These are phyloP conservation scores for Poeciliopsis infans DNA, from an alignment of 2,797 vertebrate genomes.

Conservation along the genomic window DNA sequence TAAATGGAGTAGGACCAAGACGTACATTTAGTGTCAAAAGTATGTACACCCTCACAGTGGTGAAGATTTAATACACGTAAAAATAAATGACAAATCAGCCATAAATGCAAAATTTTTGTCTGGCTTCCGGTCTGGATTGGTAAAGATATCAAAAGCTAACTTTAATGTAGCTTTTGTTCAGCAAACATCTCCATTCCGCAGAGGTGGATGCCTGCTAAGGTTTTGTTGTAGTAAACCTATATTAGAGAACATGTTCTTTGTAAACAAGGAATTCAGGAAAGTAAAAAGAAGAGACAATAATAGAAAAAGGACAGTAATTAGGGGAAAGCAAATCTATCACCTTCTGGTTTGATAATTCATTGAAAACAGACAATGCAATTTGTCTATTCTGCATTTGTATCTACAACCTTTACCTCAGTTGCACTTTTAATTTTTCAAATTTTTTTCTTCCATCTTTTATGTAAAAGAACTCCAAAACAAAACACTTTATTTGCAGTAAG, in stretches of 20 bases:
- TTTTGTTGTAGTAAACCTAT: too few species aligned
- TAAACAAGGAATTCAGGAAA: background rate
- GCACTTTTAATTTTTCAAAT: background rate
- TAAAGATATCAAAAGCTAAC: background rate
- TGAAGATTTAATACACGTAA: background rate
- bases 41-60: background rate
- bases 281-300: background rate
- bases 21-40: background rate
- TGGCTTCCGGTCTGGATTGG: background rate
- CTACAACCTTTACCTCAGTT: background rate
- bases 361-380: background rate
- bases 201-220: too few species aligned
- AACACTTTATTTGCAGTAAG: background rate
- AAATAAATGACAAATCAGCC: background rate
- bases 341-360: background rate
- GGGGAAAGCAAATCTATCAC: background rate
- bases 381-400: background rate
- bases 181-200: background rate
- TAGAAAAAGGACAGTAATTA: background rate
- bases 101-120: background rate
- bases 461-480: background rate
- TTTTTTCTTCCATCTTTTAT: background rate
- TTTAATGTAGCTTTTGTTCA: background rate
- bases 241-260: background rate
- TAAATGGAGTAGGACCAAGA: too few species aligned